Base-by-base conservation (phyloP, 2,888 invertebrate genomes). In the Lasioglossum villosulum region DNA sequence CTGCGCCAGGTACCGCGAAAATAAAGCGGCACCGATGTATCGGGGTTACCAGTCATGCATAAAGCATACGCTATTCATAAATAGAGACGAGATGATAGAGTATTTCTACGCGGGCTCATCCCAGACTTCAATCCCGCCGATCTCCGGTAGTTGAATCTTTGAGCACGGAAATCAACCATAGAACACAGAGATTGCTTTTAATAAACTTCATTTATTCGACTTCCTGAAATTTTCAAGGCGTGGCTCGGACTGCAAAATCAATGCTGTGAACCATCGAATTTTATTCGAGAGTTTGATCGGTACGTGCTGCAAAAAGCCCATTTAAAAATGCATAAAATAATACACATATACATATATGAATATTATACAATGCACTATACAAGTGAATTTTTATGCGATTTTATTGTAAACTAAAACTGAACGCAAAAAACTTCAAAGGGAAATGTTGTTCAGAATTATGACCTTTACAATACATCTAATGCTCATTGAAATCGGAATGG, bases 101-200 rank as follows among this genome's bases (percentile, higher is more conserved):
- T 52, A 59, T 75, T 87, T 75, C 78, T 80, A 73, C 52, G 74
- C 16, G 68, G 68, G 80, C 42, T 82, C 52, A 83, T 81, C 39
- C 56, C 14, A 39, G 81, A 79, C 75, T 82, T 74, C 34, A 68
- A 63, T 23, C 48, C 59, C 48, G 52, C 73, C 75, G 68, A 92
- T 91, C 84, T 89, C 87, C 90, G 86, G 85, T 72, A 74, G 80
- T 87, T 88, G 80, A 91, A 92, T 92, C 81, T 84, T 87, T 86
- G 71, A 92, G 76, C 42, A 48, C 80, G 86, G 89, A 89, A 92
- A 90, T 88, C 82, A 84, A 83, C 75, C 42, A 81, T 82, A 72
- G 89, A 91, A 83, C 78, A 70, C 72, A 82, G 75, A 39, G 75
- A 71, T 87, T 86, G 75, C 72, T 77, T 87, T 91, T 89, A 89